Evolutionary conservation across 2,113 vertebrate genomes (phyloP).

Genomic region (Gnathonemus longibarbis): DNA sequence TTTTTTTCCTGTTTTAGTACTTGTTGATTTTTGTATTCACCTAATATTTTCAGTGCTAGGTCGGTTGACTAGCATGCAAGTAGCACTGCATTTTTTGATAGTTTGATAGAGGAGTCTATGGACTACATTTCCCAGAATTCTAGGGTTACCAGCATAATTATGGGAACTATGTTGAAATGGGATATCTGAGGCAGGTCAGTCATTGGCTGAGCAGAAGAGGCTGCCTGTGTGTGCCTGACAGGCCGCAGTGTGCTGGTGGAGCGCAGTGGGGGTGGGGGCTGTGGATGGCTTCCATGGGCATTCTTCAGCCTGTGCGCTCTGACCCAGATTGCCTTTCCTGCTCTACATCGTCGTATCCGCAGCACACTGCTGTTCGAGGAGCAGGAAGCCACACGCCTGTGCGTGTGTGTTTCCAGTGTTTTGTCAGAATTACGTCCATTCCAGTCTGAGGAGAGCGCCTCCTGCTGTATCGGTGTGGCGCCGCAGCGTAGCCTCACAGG

Average conservation of each 20-base stretch:
- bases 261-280: no score
- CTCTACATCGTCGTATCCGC: constrained; percentile 46
- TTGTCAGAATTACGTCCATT: background rate
- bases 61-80: background rate
- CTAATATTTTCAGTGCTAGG: background rate
- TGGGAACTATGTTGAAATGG: background rate
- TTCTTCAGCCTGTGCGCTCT: constrained; percentile 37
- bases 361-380: constrained; percentile 12
- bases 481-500: background rate
- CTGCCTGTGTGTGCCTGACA: background rate
- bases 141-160: background rate
- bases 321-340: constrained; percentile 58
- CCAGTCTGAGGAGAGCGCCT: background rate
- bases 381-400: constrained; percentile 29
- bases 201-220: background rate
- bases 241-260: background rate
- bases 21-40: background rate
- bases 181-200: background rate
- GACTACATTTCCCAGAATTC: constrained; percentile 1
- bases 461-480: background rate
- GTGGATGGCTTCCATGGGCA: constrained; percentile 15
- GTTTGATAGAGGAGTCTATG: background rate
- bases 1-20: background rate
- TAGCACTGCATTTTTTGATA: background rate
- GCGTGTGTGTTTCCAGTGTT: background rate